Conservation (phyloP, 2,113 vertebrate genomes). For the Thalassoma bifasciatum region DNA sequence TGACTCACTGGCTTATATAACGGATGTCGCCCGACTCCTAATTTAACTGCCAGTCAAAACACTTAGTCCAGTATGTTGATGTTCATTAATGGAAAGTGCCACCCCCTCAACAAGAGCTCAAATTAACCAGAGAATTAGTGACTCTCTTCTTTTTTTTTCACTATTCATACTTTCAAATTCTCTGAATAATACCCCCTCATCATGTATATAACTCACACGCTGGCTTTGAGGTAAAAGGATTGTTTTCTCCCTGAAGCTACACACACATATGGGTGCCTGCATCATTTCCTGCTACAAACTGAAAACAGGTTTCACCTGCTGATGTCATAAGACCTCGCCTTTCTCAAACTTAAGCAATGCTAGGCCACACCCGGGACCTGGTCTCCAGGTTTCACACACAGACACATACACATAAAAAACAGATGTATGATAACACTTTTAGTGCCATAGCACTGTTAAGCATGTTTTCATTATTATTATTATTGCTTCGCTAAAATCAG, state of each 20-base stretch:
- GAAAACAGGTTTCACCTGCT: conserved; percentile 78
- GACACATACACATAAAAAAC: neutral
- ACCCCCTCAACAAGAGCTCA: neutral
- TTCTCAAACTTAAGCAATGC: conserved; percentile 52
- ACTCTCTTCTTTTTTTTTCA: too few species aligned
- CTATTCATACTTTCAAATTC: too few species aligned
- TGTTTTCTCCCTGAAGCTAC: conserved; percentile 36
- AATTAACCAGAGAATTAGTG: too few species aligned
- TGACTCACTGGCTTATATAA: conserved; percentile 71
- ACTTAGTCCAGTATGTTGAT: neutral
- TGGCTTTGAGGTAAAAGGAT: conserved; percentile 16
- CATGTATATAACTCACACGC: neutral
- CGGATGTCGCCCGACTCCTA: neutral
- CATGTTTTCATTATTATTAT: too few species aligned
- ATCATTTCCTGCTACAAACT: conserved; percentile 71
- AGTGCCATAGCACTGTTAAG: too few species aligned
- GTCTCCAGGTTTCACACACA: conserved; percentile 30
- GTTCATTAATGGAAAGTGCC: neutral
- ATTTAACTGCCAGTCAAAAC: conserved; percentile 48
- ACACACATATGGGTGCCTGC: conserved; percentile 30
- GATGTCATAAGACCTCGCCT: conserved; percentile 70
- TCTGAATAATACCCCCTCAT: neutral
- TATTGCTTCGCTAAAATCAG: too few species aligned
- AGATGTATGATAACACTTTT: too few species aligned
- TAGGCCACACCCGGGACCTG: conserved; percentile 55